These are phyloP conservation scores for Orcinus orca DNA, from an alignment of 2,113 vertebrate species.

Conservation along the genomic window DNA sequence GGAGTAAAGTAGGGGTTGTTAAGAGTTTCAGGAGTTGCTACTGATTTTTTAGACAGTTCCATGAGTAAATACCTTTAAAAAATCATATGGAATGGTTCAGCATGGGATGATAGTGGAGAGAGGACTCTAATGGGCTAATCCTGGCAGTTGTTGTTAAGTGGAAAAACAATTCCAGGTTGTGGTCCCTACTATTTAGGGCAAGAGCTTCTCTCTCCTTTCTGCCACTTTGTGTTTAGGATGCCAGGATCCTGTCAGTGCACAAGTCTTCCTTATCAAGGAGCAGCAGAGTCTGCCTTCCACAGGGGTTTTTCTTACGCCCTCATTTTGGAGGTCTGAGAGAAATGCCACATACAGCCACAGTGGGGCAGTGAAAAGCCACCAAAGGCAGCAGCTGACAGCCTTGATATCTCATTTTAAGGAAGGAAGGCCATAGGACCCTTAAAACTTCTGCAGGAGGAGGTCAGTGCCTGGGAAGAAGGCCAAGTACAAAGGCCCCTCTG, in stretches of 20 bases:
- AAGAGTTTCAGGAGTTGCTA: not conserved
- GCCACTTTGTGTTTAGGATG: not conserved
- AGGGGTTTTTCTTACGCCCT: not conserved
- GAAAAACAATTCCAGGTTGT: not conserved
- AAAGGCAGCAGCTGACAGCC: not conserved
- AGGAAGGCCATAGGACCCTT: not conserved
- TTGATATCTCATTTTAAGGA: accelerated
- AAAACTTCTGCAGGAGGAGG: too few relatives aligned
- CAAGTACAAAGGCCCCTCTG: not conserved
- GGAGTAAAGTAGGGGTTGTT: not conserved
- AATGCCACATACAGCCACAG: not conserved
- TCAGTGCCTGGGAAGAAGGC: not conserved
- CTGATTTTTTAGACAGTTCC: not conserved
- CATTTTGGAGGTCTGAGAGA: not conserved
- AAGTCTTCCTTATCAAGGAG: not conserved
- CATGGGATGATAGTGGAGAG: not conserved
- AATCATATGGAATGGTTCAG: not conserved
- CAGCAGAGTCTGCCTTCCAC: not conserved
- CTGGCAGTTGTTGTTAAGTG: not conserved
- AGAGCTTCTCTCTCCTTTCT: not conserved
- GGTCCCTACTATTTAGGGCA: not conserved
- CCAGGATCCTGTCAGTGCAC: not conserved
- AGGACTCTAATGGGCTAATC: not conserved
- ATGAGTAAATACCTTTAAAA: not conserved
- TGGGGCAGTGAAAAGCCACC: not conserved